Evolutionary conservation across 2,888 invertebrate genomes (phyloP).

Genomic region (Mechanitis mazaeus): DNA sequence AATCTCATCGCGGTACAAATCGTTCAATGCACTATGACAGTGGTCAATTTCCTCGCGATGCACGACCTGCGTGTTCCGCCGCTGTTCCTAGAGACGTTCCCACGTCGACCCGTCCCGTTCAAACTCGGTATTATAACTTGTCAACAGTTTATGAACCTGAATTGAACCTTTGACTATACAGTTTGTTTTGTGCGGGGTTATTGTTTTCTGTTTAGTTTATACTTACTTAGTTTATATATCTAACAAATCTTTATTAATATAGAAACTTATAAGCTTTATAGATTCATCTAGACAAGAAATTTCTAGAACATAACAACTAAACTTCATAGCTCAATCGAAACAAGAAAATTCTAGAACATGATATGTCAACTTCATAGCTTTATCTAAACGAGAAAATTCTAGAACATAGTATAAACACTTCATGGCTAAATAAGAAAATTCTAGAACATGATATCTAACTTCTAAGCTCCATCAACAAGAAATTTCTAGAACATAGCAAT

Average conservation of each 20-base stretch:
- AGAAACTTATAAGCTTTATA: neutral
- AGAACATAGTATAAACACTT: no score
- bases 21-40: slow-evolving; percentile 30
- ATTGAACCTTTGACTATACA: slow-evolving; percentile 1
- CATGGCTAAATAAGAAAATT: neutral
- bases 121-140: neutral
- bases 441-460: neutral
- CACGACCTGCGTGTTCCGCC: slow-evolving; percentile 33
- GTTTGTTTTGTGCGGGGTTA: neutral
- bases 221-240: no score
- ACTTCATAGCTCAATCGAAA: neutral
- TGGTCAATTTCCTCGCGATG: slow-evolving; percentile 31
- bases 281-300: neutral
- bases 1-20: slow-evolving; percentile 21
- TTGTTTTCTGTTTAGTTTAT: neutral
- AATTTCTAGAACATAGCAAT: no score
- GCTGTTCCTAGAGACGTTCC: slow-evolving; percentile 20
- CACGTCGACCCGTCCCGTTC: slow-evolving; percentile 23
- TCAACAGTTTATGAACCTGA: slow-evolving; percentile 5
- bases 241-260: neutral
- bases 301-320: no score
- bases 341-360: neutral
- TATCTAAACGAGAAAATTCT: neutral
- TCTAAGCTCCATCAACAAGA: neutral
- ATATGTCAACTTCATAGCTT: slow-evolving; percentile 2